A percentile compares a stretch with the other conserved stretches of the same genome.
These are phyloP conservation scores for Petrosia ficiformis DNA, from an alignment of 37 sponge, comb jelly and placozoan genomes.

Conservation along the genomic window DNA sequence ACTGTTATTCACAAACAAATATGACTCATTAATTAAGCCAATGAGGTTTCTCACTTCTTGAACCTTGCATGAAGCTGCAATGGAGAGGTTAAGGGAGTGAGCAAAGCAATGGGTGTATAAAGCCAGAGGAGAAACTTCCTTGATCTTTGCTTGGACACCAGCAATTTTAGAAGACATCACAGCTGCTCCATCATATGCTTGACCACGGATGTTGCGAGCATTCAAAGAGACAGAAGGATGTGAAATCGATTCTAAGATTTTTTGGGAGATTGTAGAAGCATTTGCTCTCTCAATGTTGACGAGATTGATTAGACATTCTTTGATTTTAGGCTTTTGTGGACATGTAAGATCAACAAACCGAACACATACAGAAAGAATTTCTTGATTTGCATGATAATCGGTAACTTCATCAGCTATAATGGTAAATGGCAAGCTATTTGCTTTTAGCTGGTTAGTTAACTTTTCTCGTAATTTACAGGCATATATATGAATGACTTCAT, in stretches of 20 bases:
- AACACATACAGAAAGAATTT: slow-evolving; percentile 42
- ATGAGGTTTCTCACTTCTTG: slow-evolving; percentile 13
- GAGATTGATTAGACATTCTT: slow-evolving; percentile 38
- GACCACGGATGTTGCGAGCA: slow-evolving; percentile 10
- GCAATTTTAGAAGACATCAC: neutral
- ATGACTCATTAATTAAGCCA: slow-evolving; percentile 9
- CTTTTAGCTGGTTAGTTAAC: slow-evolving; percentile 14
- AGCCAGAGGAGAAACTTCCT: slow-evolving; percentile 26
- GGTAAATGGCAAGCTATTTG: slow-evolving; percentile 35
- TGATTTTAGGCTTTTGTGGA: slow-evolving; percentile 41
- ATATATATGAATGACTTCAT: slow-evolving; percentile 35
- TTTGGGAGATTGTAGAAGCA: slow-evolving; percentile 33
- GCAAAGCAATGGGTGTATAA: slow-evolving; percentile 21
- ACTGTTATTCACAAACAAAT: neutral
- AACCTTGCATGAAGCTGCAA: slow-evolving; percentile 15
- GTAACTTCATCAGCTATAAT: slow-evolving; percentile 50
- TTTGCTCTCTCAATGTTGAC: slow-evolving; percentile 52
- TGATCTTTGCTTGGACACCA: slow-evolving; percentile 21
- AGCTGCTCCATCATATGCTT: slow-evolving; percentile 39
- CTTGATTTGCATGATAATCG: slow-evolving; percentile 28
- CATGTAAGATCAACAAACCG: slow-evolving; percentile 42
- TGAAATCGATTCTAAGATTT: slow-evolving; percentile 2
- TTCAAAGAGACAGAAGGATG: slow-evolving; percentile 13
- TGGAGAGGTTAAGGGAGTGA: slow-evolving; percentile 26
- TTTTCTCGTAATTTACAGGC: slow-evolving; percentile 33